Percentiles rank a stretch among this genome's conserved stretches.
Conservation (phyloP, 1,140 invertebrate species). For the Acromyrmex echinatior region DNA sequence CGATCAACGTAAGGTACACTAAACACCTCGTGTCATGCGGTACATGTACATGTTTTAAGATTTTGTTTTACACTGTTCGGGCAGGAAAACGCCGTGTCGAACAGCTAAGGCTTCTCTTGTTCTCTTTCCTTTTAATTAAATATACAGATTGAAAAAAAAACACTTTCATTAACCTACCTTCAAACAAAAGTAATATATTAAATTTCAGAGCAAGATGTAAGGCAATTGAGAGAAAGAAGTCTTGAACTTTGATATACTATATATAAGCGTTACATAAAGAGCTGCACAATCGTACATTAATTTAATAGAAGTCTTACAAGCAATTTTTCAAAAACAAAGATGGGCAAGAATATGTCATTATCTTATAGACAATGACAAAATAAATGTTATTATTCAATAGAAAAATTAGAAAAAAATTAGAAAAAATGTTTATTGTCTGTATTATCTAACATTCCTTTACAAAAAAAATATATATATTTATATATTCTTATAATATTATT, state of each 20-base stretch:
- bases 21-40: not conserved
- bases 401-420: not conserved
- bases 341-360: not conserved
- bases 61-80: not conserved
- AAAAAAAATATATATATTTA: not conserved
- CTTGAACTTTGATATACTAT: not conserved
- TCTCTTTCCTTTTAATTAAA: not conserved
- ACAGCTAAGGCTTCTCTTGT: not conserved
- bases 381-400: not conserved
- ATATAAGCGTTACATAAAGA: not conserved
- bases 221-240: not conserved
- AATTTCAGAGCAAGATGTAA: not conserved
- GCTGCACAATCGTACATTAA: not conserved
- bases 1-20: constrained; percentile 39
- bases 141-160: not conserved
- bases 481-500: too few species aligned
- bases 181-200: not conserved
- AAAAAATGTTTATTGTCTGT: not conserved
- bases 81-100: too few species aligned
- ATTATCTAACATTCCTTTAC: not conserved
- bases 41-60: not conserved
- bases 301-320: not conserved
- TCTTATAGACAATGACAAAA: not conserved
- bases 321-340: not conserved
- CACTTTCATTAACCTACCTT: not conserved